Evolutionary conservation across 2,797 vertebrate genomes (phyloP).

Genomic region (Onychomys leucogaster): DNA sequence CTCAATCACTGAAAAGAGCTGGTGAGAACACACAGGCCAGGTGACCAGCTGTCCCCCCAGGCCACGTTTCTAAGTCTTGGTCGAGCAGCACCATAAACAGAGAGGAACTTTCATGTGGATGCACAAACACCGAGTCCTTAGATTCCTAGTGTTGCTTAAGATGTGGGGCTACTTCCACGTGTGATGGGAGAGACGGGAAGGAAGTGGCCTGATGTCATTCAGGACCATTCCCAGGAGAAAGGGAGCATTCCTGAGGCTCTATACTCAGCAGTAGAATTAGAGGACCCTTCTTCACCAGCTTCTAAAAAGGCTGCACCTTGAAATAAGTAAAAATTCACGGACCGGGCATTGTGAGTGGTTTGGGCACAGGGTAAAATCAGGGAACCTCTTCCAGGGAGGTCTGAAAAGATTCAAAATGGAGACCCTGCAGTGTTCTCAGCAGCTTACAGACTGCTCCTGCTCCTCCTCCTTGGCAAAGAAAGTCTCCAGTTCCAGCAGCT

Average conservation of each 20-base stretch:
- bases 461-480: constrained; percentile 91
- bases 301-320: constrained; percentile 79
- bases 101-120: constrained; percentile 76
- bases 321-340: constrained; percentile 79
- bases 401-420: constrained; percentile 48
- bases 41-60: constrained; percentile 49
- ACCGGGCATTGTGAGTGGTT: constrained; percentile 68
- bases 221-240: constrained; percentile 76
- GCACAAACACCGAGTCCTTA: constrained; percentile 83
- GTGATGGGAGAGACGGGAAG: constrained; percentile 67
- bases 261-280: constrained; percentile 80
- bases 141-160: constrained; percentile 81
- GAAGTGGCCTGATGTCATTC: constrained; percentile 7
- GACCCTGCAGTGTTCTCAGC: constrained; percentile 70
- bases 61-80: constrained; percentile 65
- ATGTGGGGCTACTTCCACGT: constrained; percentile 70
- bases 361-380: constrained; percentile 59
- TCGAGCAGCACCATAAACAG: constrained; percentile 85
- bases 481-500: constrained; percentile 94
- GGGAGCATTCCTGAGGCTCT: constrained; percentile 77
- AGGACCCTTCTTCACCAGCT: constrained; percentile 75
- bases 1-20: constrained; percentile 73
- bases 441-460: constrained; percentile 67
- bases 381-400: constrained; percentile 59
- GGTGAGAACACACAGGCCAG: constrained; percentile 73